phyloP scores from a whole-genome alignment of 2,888 invertebrate species.

The Scelioninae gen. 1 region DNA sequence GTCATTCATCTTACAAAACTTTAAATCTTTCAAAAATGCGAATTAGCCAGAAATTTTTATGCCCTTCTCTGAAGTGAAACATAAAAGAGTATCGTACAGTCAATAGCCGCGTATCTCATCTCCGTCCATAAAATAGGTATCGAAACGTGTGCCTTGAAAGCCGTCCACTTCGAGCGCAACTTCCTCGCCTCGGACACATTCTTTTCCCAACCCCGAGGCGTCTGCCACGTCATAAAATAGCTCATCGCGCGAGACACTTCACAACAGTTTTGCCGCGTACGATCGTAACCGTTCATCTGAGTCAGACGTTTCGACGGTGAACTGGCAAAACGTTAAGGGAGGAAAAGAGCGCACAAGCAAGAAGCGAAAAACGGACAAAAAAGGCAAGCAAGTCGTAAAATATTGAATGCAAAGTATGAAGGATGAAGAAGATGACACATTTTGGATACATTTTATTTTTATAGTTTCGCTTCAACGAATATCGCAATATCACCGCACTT shows the following conservation, averaged over 20 bases:
- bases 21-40: no score
- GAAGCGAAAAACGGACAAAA: not conserved
- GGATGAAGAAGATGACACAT: constrained; percentile 5
- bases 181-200: constrained; percentile 45
- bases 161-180: constrained; percentile 31
- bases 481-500: not conserved
- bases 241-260: constrained; percentile 61
- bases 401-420: constrained; percentile 51
- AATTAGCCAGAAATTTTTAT: constrained; percentile 5
- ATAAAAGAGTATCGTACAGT: constrained; percentile 7
- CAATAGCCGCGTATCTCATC: constrained; percentile 19
- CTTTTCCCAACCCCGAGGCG: constrained; percentile 43
- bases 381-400: constrained; percentile 55
- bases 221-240: constrained; percentile 52
- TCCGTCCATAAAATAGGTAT: constrained; percentile 25
- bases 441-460: constrained; percentile 16
- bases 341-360: no score
- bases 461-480: constrained; percentile 11
- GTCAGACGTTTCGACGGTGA: constrained; percentile 55
- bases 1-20: no score
- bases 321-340: constrained; percentile 18
- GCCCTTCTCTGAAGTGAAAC: not conserved
- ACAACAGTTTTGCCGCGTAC: constrained; percentile 57
- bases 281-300: constrained; percentile 66
- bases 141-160: constrained; percentile 25